Evolutionary conservation across 2,888 invertebrate species (phyloP).

Genomic region (Campoletis raptor): DNA sequence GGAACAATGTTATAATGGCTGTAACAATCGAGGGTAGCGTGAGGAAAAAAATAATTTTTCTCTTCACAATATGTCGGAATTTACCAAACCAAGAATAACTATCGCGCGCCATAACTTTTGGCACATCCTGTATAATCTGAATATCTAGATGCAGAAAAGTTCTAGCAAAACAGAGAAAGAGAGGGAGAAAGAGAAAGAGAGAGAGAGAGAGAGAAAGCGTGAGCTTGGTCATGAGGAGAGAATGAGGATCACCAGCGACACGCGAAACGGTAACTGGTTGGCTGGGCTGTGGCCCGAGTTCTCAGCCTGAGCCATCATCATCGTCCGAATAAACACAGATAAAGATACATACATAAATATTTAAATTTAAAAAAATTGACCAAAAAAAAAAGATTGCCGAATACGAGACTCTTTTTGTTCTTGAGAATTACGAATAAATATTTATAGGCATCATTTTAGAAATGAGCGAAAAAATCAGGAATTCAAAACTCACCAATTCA

Average conservation of each 20-base stretch:
- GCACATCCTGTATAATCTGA: not conserved
- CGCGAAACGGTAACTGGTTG: constrained; percentile 39
- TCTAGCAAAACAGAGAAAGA: not conserved
- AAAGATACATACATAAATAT: not conserved
- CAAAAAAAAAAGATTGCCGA: not conserved
- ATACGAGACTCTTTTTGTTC: not conserved
- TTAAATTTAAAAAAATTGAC: not conserved
- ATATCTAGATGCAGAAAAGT: not conserved
- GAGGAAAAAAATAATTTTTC: no score
- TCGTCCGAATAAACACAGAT: not conserved
- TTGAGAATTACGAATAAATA: not conserved
- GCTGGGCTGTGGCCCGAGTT: constrained; percentile 3
- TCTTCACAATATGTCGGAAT: no score
- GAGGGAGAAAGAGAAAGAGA: not conserved
- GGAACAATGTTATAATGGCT: not conserved
- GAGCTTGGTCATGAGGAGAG: not conserved
- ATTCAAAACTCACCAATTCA: not conserved
- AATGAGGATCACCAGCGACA: constrained; percentile 18
- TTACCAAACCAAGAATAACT: not conserved
- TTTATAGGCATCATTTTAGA: not conserved
- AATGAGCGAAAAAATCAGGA: not conserved
- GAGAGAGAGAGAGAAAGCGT: not conserved
- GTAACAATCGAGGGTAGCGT: no score
- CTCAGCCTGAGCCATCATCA: constrained; percentile 3
- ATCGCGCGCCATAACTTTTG: not conserved